Evolutionary conservation across 1,140 invertebrate species (phyloP).

Genomic region (Drosophila guanche): DNA sequence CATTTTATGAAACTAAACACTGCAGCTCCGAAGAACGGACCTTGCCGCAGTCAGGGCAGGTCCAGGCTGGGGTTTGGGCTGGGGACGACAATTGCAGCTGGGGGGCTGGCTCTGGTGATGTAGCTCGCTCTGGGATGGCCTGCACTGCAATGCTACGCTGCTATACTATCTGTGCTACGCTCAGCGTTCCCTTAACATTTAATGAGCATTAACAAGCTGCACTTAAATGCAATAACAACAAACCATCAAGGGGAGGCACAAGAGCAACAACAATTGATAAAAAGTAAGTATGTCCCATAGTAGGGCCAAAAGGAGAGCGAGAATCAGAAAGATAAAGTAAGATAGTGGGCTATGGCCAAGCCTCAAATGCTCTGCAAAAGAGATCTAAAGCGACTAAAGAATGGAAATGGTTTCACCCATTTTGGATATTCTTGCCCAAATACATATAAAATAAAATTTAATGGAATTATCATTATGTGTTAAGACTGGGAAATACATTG

Average conservation of each 20-base stretch:
- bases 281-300: constrained; percentile 67
- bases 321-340: background rate
- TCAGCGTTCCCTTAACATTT: constrained; percentile 73
- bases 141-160: constrained; percentile 1
- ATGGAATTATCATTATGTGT: too few species aligned
- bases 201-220: constrained; percentile 82
- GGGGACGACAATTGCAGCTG: background rate
- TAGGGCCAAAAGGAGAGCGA: constrained; percentile 18
- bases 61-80: constrained; percentile 19
- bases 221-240: constrained; percentile 78
- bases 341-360: constrained; percentile 1
- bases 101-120: constrained; percentile 12
- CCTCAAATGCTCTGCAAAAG: constrained; percentile 34
- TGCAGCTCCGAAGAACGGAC: constrained; percentile 30
- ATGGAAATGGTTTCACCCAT: too few species aligned
- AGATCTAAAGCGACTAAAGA: background rate
- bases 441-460: background rate
- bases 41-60: constrained; percentile 42
- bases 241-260: constrained; percentile 14
- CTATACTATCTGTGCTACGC: constrained; percentile 29
- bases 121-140: constrained; percentile 3
- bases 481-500: too few species aligned
- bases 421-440: background rate
- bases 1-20: constrained; percentile 71
- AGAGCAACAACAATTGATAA: constrained; percentile 74